Percentiles rank a stretch among this genome's conserved stretches.
phyloP scores from a whole-genome alignment of 2,888 invertebrate genomes.

The Gymnosoma rotundatum region DNA sequence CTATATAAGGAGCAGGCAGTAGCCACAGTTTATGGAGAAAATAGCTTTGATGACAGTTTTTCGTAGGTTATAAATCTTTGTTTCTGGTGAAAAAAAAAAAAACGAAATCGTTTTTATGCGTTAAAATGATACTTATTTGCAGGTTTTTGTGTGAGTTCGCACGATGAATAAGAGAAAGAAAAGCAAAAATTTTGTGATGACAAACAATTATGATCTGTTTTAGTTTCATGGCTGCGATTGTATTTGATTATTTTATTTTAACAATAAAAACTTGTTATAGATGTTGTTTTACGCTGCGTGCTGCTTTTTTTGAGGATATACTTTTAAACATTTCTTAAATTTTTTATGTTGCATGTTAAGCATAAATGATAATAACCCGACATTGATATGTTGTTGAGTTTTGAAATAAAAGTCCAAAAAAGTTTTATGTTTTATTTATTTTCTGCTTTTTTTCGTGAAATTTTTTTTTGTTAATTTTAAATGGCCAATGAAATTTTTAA shows the following conservation, averaged over 20 bases:
- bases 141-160: constrained; percentile 41
- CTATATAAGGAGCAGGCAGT: constrained; percentile 47
- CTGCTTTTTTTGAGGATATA: background rate
- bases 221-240: constrained; percentile 18
- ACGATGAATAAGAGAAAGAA: constrained; percentile 17
- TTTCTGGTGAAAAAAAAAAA: constrained; percentile 21
- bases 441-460: background rate
- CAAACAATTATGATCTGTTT: constrained; percentile 68
- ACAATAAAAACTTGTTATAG: constrained; percentile 40
- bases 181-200: constrained; percentile 54
- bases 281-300: constrained; percentile 22
- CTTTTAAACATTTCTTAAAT: constrained; percentile 49
- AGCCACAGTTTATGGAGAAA: constrained; percentile 50
- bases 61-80: constrained; percentile 73
- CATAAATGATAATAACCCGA: constrained; percentile 64
- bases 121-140: constrained; percentile 54
- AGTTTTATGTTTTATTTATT: background rate
- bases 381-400: constrained; percentile 65
- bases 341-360: constrained; percentile 65
- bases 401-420: constrained; percentile 32
- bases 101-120: constrained; percentile 49
- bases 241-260: constrained; percentile 2
- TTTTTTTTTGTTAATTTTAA: constrained; percentile 11
- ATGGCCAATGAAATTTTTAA: constrained; percentile 58
- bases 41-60: constrained; percentile 72